A percentile compares a stretch with the other conserved stretches of the same genome.
These are phyloP conservation scores for Enteromius anoplus DNA, from an alignment of 2,797 vertebrate species.

Conservation along the genomic window DNA sequence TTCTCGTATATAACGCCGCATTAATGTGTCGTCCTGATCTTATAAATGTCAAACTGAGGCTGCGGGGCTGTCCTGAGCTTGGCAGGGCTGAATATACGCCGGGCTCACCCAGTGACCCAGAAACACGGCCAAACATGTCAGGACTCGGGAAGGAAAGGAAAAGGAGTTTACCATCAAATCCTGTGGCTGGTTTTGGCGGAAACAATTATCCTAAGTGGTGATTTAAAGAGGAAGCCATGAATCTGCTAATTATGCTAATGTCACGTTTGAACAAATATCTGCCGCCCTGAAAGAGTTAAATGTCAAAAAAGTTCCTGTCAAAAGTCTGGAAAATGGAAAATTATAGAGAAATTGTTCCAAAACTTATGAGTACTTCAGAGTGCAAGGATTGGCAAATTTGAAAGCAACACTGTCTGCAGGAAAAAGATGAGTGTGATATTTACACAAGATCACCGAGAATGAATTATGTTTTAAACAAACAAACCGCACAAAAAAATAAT, in stretches of 20 bases:
- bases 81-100: conserved; percentile 74
- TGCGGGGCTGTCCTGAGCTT: conserved; percentile 64
- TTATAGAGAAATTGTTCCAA: neutral
- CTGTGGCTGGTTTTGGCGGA: conserved; percentile 69
- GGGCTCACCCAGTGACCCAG: conserved; percentile 71
- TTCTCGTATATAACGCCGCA: conserved; percentile 69
- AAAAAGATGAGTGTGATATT: neutral
- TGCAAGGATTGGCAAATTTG: conserved; percentile 39
- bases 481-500: neutral
- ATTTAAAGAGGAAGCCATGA: conserved; percentile 69
- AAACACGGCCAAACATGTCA: conserved; percentile 77
- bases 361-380: conserved; percentile 22
- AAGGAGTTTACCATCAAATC: conserved; percentile 72
- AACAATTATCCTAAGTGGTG: conserved; percentile 75
- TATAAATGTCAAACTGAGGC: conserved; percentile 72
- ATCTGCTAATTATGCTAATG: conserved; percentile 4
- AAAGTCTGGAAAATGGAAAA: neutral
- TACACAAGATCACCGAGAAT: conserved; percentile 12
- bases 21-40: conserved; percentile 73
- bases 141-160: conserved; percentile 72
- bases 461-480: neutral
- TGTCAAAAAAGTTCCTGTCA: no score
- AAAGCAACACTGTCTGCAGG: conserved; percentile 13
- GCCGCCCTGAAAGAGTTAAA: neutral
- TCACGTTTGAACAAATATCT: conserved; percentile 14